Percentiles rank a stretch among this genome's conserved stretches.
These are phyloP conservation scores for Camponotus floridanus DNA, from an alignment of 1,140 invertebrate species.

Conservation along the genomic window DNA sequence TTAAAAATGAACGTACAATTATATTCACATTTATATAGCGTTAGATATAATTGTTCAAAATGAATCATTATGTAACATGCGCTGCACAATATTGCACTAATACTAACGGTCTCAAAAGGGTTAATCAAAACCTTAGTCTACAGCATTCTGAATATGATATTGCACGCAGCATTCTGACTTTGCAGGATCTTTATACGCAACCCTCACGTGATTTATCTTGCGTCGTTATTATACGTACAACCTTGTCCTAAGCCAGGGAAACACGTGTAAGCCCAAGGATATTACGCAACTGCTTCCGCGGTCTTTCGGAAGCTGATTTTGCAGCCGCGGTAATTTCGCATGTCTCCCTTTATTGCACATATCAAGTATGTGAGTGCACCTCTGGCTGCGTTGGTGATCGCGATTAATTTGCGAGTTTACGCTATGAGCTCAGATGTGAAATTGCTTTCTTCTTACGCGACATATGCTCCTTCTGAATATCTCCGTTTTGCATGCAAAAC, in stretches of 20 bases:
- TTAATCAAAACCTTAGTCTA: conserved; percentile 24
- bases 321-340: conserved; percentile 65
- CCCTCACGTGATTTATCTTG: conserved; percentile 64
- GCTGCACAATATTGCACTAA: neutral
- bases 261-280: conserved; percentile 66
- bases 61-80: neutral
- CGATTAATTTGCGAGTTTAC: conserved; percentile 49
- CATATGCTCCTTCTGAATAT: neutral
- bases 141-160: conserved; percentile 33
- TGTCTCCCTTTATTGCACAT: conserved; percentile 54
- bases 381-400: conserved; percentile 19
- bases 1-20: neutral
- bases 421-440: neutral
- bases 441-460: neutral
- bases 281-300: conserved; percentile 69
- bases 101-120: conserved; percentile 15
- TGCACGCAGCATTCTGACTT: conserved; percentile 6
- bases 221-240: conserved; percentile 36
- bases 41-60: neutral
- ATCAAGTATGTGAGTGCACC: conserved; percentile 33
- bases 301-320: conserved; percentile 64
- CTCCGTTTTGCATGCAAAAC: neutral
- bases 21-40: neutral
- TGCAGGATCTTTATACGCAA: conserved; percentile 28
- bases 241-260: conserved; percentile 55